A percentile compares a stretch with the other conserved stretches of the same genome.
Conservation (phyloP, 1,140 invertebrate genomes). For the Euura lappo region DNA sequence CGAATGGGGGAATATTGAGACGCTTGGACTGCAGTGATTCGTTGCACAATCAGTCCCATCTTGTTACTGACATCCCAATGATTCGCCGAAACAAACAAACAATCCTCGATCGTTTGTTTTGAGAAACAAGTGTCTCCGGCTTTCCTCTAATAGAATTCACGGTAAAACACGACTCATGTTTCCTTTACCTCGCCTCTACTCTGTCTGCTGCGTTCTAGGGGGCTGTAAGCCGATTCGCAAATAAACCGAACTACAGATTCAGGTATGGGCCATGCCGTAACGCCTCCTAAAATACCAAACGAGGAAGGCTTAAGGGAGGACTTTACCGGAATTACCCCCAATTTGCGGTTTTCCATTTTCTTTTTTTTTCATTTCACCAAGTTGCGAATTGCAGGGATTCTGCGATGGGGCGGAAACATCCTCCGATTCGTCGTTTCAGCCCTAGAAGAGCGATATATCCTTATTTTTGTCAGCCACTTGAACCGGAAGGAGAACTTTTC, state of each 20-base stretch:
- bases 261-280: not conserved
- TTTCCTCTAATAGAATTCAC: not conserved
- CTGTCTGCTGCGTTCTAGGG: not conserved
- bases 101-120: not conserved
- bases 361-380: no score
- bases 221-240: slow-evolving; percentile 2
- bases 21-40: no score
- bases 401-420: no score
- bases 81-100: not conserved
- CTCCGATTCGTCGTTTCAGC: no score
- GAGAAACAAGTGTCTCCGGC: not conserved
- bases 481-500: no score
- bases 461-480: no score
- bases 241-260: not conserved
- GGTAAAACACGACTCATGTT: not conserved
- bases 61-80: no score
- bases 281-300: slow-evolving; percentile 1
- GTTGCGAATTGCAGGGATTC: no score
- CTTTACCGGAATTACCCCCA: not conserved
- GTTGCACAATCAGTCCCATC: no score
- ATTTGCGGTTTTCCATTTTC: no score
- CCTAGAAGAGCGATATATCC: no score
- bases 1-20: no score
- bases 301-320: not conserved
- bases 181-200: not conserved